A percentile compares a stretch with the other conserved stretches of the same genome.
phyloP scores from a whole-genome alignment of 2,113 vertebrate genomes.

The Lepisosteus oculatus region DNA sequence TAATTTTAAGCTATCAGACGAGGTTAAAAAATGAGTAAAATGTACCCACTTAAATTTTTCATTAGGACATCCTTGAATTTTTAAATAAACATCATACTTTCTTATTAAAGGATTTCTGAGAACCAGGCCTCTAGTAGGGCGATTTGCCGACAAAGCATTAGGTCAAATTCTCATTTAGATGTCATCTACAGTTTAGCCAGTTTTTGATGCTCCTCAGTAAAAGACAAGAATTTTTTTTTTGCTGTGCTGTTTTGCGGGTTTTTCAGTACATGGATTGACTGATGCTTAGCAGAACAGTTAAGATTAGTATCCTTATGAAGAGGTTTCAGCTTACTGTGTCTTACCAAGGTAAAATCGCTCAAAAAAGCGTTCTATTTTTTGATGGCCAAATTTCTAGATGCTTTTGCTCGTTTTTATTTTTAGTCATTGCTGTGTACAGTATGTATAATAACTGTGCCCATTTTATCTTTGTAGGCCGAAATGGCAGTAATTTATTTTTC shows the following conservation, averaged over 20 bases:
- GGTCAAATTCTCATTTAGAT: slow-evolving; percentile 1
- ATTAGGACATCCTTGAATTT: slow-evolving; percentile 22
- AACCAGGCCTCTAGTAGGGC: slow-evolving; percentile 13
- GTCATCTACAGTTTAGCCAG: slow-evolving; percentile 17
- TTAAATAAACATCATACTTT: slow-evolving; percentile 32
- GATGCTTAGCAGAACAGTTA: too few species aligned
- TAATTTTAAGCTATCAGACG: not conserved
- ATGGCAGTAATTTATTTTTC: slow-evolving; percentile 18
- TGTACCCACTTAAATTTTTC: slow-evolving; percentile 12
- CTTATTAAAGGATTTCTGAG: slow-evolving; percentile 25
- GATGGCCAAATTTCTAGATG: too few species aligned
- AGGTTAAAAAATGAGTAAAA: slow-evolving; percentile 14
- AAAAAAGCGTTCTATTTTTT: too few species aligned
- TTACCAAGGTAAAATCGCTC: too few species aligned
- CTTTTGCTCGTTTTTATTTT: too few species aligned
- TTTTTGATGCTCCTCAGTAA: slow-evolving; percentile 12
- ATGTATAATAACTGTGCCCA: slow-evolving; percentile 21
- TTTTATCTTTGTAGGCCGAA: slow-evolving; percentile 18
- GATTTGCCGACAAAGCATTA: slow-evolving; percentile 13
- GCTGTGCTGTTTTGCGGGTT: too few species aligned
- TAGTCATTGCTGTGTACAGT: too few species aligned
- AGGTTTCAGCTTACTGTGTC: too few species aligned
- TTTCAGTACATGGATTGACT: too few species aligned
- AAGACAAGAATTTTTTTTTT: not conserved
- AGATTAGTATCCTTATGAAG: too few species aligned